These are phyloP conservation scores for Saccostrea cuccullata DNA, from an alignment of 1,140 invertebrate species.

Conservation along the genomic window DNA sequence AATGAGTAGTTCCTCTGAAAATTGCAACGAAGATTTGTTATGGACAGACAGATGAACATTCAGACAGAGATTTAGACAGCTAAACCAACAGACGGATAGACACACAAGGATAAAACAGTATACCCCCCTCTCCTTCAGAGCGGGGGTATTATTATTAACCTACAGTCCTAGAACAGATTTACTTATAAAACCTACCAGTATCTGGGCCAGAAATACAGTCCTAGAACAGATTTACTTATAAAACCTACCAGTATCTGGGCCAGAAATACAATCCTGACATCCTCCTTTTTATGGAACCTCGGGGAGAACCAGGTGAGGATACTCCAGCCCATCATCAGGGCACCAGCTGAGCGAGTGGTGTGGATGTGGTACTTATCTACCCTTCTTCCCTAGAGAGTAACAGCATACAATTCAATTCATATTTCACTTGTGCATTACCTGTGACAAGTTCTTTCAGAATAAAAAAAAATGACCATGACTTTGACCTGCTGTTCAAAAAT, in stretches of 20 bases:
- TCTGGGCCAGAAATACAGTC: background rate
- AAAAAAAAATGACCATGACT: too few relatives aligned
- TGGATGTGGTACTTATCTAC: constrained; percentile 52
- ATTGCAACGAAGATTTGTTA: too few relatives aligned
- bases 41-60: too few relatives aligned
- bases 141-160: too few relatives aligned
- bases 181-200: background rate
- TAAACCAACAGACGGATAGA: too few relatives aligned
- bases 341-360: constrained; percentile 37
- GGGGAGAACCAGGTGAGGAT: constrained; percentile 40
- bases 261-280: constrained; percentile 43
- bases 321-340: constrained; percentile 24
- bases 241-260: constrained; percentile 42
- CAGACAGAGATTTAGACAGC: too few relatives aligned
- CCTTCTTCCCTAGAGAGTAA: constrained; percentile 41
- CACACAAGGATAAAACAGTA: too few relatives aligned
- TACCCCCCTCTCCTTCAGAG: too few relatives aligned
- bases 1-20: too few relatives aligned
- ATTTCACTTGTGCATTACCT: too few relatives aligned
- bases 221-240: background rate
- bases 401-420: background rate
- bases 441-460: too few relatives aligned
- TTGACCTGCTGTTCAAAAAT: too few relatives aligned
- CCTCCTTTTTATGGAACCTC: constrained; percentile 24
- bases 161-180: background rate